Base-by-base conservation (phyloP, 2,888 invertebrate genomes). In the Thera obeliscata region DNA sequence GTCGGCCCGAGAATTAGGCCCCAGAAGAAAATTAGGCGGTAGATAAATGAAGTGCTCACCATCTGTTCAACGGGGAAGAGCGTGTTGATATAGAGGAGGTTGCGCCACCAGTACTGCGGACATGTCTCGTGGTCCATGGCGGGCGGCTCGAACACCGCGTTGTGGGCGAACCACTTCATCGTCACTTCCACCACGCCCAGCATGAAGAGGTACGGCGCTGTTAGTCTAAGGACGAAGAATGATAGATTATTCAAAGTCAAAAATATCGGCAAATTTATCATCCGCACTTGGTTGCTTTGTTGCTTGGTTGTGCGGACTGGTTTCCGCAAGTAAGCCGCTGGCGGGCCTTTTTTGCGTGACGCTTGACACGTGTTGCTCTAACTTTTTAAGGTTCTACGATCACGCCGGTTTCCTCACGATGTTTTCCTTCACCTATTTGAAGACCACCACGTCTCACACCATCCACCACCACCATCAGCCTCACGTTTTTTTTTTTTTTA, bases 81-180 rank as follows among this genome's bases (percentile, higher is more conserved):
- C 0, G 97, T 98, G 87, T 98, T 97, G 83, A 98, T 97, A 81
- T 98, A 98, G 1, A 98, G 93, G 54, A 97, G 91, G 88, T 98
- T 98, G 74, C 97, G 94, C 98, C 98, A 98, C 97, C 97, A 98
- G 85, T 96, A 97, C 76, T 96, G 95, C 22, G 96, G 96, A 81
- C 98, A 98, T 78, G 97, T 97, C 65, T 96, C 94, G 84, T 97
- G 96, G 91, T 97, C 97, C 84, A 95, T 94, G 0, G 97, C 96
- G 0, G 97, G 97, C 2, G 97, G 97, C 84, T 97, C 97, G 85
- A 97, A 97, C 50, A 98, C 96, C 0, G 97, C 96, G 87, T 96
- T 96, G 80, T 95, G 94, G 64, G 96, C 95, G 85, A 97, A 95
- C 96, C 98, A 98, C 81, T 97, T 96, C 96, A 97, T 97, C n/a